These are phyloP conservation scores for Bombus difficillimus DNA, from an alignment of 1,140 invertebrate species.

Conservation along the genomic window DNA sequence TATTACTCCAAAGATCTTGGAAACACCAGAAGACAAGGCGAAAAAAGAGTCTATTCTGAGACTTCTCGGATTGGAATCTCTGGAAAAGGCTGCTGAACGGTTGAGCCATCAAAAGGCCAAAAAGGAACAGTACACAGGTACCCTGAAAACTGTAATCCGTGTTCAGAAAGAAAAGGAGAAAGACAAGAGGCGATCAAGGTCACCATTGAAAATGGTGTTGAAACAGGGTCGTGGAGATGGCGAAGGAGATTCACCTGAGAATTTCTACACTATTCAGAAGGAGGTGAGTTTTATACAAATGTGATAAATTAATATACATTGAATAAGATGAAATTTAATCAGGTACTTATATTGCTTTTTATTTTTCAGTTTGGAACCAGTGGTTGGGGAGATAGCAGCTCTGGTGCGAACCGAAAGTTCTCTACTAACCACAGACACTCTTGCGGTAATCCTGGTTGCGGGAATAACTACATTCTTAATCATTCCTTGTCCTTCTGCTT, in stretches of 20 bases:
- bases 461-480: constrained; percentile 83
- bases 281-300: constrained; percentile 83
- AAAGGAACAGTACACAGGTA: constrained; percentile 86
- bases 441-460: constrained; percentile 83
- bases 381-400: constrained; percentile 82
- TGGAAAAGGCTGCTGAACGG: constrained; percentile 78
- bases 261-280: constrained; percentile 89
- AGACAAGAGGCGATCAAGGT: constrained; percentile 85
- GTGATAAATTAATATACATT: not conserved
- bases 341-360: constrained; percentile 53
- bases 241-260: constrained; percentile 84
- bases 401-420: constrained; percentile 83
- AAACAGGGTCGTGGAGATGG: constrained; percentile 87
- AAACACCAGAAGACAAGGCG: constrained; percentile 83
- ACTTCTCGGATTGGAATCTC: constrained; percentile 79
- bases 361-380: constrained; percentile 80
- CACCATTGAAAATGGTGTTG: constrained; percentile 90
- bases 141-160: constrained; percentile 91
- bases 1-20: constrained; percentile 70
- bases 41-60: constrained; percentile 81
- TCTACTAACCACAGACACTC: constrained; percentile 83
- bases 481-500: constrained; percentile 70
- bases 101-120: constrained; percentile 73
- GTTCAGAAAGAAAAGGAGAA: constrained; percentile 83
- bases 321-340: constrained; percentile 7